Conservation (phyloP, 2,888 invertebrate species). For the Polyploca ridens region DNA sequence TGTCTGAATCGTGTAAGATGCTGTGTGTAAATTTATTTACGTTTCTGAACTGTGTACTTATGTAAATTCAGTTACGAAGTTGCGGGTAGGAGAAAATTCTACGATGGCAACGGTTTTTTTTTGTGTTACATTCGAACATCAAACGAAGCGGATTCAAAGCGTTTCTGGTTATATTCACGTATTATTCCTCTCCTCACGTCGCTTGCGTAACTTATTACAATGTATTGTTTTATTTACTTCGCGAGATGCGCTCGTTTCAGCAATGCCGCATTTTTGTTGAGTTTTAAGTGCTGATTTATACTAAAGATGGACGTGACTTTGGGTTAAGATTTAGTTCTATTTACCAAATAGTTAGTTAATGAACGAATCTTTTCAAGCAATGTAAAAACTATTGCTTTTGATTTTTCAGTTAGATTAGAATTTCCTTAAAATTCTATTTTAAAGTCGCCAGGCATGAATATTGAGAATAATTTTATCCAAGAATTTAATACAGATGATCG, state of each 20-base stretch:
- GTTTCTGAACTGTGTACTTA: slow-evolving; percentile 60
- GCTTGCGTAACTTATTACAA: slow-evolving; percentile 58
- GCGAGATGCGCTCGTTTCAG: slow-evolving; percentile 38
- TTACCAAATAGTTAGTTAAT: background rate
- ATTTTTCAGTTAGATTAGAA: no score
- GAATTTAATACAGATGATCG: no score
- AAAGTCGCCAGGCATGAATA: no score
- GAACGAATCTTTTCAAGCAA: no score
- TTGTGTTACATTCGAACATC: slow-evolving; percentile 66
- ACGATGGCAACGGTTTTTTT: slow-evolving; percentile 39
- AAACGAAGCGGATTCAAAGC: slow-evolving; percentile 58
- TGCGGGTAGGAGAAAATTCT: slow-evolving; percentile 43
- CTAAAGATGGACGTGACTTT: background rate
- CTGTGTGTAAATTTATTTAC: slow-evolving; percentile 57
- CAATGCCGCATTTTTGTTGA: background rate
- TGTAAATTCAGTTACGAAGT: slow-evolving; percentile 56
- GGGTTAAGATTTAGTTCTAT: background rate
- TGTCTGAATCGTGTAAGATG: slow-evolving; percentile 50
- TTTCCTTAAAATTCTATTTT: no score
- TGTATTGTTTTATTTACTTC: slow-evolving; percentile 53
- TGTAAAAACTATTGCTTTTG: no score
- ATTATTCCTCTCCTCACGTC: slow-evolving; percentile 55
- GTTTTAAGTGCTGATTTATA: background rate
- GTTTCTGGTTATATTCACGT: slow-evolving; percentile 63
- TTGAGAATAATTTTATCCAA: no score